These are phyloP conservation scores for Nomada ferruginata DNA, from an alignment of 2,888 invertebrate genomes.

Conservation along the genomic window DNA sequence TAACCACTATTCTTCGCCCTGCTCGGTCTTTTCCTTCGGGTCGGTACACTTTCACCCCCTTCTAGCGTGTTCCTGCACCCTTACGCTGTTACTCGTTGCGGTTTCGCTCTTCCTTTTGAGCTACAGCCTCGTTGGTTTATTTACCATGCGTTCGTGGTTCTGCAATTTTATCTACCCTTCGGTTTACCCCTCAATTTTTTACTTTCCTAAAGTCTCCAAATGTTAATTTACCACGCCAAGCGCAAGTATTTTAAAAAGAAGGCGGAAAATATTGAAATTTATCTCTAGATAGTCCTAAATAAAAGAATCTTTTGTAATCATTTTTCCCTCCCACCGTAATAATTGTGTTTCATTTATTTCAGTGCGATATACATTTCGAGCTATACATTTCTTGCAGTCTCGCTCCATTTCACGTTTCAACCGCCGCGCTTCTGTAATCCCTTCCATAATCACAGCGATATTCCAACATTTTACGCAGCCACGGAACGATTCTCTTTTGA, in stretches of 20 bases:
- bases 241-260: too few species aligned
- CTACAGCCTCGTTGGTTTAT: background rate
- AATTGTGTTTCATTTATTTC: too few species aligned
- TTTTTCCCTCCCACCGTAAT: too few species aligned
- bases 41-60: background rate
- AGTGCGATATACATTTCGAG: too few species aligned
- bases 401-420: background rate
- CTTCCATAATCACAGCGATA: background rate
- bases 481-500: conserved; percentile 32
- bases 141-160: too few species aligned
- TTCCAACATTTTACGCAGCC: background rate
- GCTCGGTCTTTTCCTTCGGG: background rate
- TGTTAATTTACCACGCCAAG: too few species aligned
- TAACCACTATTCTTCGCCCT: conserved; percentile 58
- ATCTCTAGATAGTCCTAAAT: too few species aligned
- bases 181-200: too few species aligned
- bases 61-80: conserved; percentile 8
- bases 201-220: too few species aligned
- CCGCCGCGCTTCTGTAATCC: background rate
- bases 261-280: too few species aligned
- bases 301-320: too few species aligned
- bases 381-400: background rate
- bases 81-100: background rate
- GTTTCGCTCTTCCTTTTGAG: conserved; percentile 1
- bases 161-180: too few species aligned